Conservation (phyloP, 2,113 vertebrate species). For the Hydrolagus affinis region DNA sequence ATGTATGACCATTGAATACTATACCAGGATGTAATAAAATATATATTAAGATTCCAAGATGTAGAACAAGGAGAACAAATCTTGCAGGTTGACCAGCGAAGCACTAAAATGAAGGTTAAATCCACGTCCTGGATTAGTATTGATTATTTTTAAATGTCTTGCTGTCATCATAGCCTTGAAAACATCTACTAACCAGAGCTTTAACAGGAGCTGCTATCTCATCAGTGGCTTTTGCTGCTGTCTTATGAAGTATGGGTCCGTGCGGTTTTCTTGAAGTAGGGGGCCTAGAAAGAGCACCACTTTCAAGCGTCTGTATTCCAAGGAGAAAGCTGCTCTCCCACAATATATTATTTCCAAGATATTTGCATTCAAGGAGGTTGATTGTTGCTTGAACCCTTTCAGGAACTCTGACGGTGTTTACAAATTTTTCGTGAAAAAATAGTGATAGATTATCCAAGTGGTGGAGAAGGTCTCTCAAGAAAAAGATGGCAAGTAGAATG, state of each 20-base stretch:
- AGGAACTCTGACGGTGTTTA: slow-evolving; percentile 23
- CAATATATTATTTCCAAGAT: slow-evolving; percentile 27
- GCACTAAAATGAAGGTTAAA: not conserved
- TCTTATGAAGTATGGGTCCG: slow-evolving; percentile 29
- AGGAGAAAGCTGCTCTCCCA: slow-evolving; percentile 30
- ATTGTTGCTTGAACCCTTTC: slow-evolving; percentile 28
- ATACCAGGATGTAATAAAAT: not conserved
- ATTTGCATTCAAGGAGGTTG: slow-evolving; percentile 30
- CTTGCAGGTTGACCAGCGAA: not conserved
- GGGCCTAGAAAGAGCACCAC: slow-evolving; percentile 29
- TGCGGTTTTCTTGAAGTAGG: slow-evolving; percentile 19
- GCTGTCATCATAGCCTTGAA: not conserved
- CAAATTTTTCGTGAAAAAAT: slow-evolving; percentile 30
- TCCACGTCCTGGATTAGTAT: not conserved
- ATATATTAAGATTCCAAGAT: not conserved
- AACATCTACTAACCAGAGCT: slow-evolving; percentile 25
- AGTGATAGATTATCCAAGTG: slow-evolving; percentile 29
- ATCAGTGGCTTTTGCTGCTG: slow-evolving; percentile 27
- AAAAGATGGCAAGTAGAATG: slow-evolving; percentile 31
- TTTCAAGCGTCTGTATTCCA: slow-evolving; percentile 18
- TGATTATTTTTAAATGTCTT: not conserved
- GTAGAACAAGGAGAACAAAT: not conserved
- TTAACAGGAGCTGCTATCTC: slow-evolving; percentile 25
- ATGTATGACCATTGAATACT: not conserved
- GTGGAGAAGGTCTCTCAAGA: slow-evolving; percentile 30